These are phyloP conservation scores for Raphicerus campestris DNA, from an alignment of 2,113 vertebrate species.

Conservation along the genomic window DNA sequence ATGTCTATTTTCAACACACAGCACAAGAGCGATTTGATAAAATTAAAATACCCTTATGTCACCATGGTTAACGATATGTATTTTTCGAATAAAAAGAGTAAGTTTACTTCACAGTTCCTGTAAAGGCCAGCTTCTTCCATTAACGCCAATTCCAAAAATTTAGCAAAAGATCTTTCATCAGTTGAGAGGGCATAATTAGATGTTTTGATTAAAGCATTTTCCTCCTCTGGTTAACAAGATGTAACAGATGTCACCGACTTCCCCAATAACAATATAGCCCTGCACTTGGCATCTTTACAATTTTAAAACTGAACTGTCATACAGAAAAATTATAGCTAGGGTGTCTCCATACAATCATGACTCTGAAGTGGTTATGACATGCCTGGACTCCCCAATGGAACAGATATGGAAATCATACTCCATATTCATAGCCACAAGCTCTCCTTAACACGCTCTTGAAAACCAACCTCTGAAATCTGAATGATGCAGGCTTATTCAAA, in stretches of 20 bases:
- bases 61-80: not conserved
- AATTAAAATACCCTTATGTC: conserved; percentile 22
- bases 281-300: conserved; percentile 65
- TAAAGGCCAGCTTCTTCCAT: conserved; percentile 32
- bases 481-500: conserved; percentile 55
- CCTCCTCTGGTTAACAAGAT: conserved; percentile 69
- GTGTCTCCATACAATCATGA: conserved; percentile 53
- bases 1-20: conserved; percentile 6
- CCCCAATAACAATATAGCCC: conserved; percentile 66
- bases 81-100: conserved; percentile 31
- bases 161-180: conserved; percentile 56
- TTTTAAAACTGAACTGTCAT: conserved; percentile 67
- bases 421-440: conserved; percentile 31
- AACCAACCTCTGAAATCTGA: conserved; percentile 62
- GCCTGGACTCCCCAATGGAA: conserved; percentile 51
- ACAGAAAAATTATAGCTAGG: conserved; percentile 60
- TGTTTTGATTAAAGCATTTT: conserved; percentile 69
- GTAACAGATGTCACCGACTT: conserved; percentile 67
- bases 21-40: conserved; percentile 9
- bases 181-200: conserved; percentile 61
- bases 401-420: conserved; percentile 62
- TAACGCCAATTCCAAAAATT: conserved; percentile 58
- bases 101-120: conserved; percentile 15
- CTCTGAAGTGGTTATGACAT: conserved; percentile 64
- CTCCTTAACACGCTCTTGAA: conserved; percentile 37